phyloP scores from a whole-genome alignment of 35 echinoderm and acorn worm genomes.

The Lytechinus pictus region DNA sequence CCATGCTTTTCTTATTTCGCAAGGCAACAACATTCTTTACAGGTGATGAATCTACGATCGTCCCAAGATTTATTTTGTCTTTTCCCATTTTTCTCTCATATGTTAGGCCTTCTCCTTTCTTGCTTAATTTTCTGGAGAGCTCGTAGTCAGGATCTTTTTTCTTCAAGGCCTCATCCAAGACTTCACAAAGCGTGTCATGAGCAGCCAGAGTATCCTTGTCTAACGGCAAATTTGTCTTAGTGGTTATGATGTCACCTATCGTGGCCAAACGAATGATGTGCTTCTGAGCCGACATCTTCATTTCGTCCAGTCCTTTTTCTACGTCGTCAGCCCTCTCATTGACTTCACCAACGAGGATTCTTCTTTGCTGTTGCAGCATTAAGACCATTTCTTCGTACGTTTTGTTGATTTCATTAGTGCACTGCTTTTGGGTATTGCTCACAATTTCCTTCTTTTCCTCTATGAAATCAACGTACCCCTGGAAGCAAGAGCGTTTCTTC shows the following conservation, averaged over 20 bases:
- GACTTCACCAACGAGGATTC: background rate
- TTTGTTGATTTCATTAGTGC: background rate
- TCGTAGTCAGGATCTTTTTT: constrained; percentile 28
- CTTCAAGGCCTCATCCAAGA: background rate
- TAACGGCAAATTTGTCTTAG: background rate
- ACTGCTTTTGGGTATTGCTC: background rate
- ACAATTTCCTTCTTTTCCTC: background rate
- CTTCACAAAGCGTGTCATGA: constrained; percentile 18
- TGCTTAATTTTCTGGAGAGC: background rate
- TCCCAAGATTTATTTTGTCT: too few relatives aligned
- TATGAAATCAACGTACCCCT: background rate
- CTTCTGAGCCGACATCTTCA: background rate
- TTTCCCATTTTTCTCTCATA: too few relatives aligned
- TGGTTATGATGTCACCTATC: background rate
- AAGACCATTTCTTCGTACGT: background rate
- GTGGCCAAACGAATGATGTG: background rate
- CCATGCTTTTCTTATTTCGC: too few relatives aligned
- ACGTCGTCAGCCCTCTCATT: background rate
- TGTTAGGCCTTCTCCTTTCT: too few relatives aligned
- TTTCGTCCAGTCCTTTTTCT: background rate
- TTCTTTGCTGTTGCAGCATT: background rate
- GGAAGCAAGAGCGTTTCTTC: background rate
- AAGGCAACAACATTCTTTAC: too few relatives aligned
- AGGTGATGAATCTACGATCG: too few relatives aligned
- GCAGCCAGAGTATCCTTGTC: background rate